Evolutionary conservation across 2,113 vertebrate species (phyloP).

Genomic region (Edolisoma coerulescens): DNA sequence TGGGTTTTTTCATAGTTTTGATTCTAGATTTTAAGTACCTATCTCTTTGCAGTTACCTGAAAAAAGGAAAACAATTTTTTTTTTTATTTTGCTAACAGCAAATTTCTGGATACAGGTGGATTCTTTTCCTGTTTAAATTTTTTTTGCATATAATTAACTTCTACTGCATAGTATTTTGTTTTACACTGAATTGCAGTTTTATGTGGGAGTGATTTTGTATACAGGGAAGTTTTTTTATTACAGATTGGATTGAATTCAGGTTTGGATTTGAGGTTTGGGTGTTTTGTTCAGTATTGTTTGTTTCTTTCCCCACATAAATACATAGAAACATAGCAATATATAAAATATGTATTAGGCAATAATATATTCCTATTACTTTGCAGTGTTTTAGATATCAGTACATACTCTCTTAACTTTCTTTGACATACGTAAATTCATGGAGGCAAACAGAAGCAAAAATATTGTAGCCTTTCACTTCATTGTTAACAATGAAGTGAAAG

Average conservation of each 20-base stretch:
- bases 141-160: not conserved
- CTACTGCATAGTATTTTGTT: not conserved
- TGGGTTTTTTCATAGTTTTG: not conserved
- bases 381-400: not conserved
- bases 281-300: not conserved
- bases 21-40: not conserved
- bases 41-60: not conserved
- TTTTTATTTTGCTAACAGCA: not conserved
- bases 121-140: not conserved
- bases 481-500: not conserved
- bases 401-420: not conserved
- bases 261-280: not conserved
- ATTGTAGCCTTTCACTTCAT: not conserved
- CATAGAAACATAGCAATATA: not conserved
- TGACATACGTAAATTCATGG: not conserved
- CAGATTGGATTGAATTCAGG: not conserved
- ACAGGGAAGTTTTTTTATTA: not conserved
- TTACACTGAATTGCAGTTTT: not conserved
- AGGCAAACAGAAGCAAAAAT: not conserved
- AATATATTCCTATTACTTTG: not conserved
- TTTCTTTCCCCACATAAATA: not conserved
- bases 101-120: not conserved
- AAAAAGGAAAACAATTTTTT: not conserved
- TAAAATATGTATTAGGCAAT: not conserved
- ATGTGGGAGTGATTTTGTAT: not conserved